A percentile compares a stretch with the other conserved stretches of the same genome.
phyloP scores from a whole-genome alignment of 2,797 vertebrate species.

The Carcharodon carcharias region DNA sequence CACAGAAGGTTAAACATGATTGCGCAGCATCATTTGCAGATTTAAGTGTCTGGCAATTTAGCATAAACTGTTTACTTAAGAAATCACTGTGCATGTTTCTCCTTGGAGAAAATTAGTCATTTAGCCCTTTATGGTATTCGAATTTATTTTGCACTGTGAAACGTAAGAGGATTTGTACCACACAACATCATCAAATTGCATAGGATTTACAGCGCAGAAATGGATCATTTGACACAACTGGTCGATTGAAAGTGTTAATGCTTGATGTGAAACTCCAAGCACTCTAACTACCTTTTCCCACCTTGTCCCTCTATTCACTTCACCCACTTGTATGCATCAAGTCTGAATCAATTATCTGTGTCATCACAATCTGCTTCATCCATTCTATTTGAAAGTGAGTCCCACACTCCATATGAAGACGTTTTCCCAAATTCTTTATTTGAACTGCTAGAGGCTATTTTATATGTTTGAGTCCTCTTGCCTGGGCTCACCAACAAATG shows the following conservation, averaged over 20 bases:
- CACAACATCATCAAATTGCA: background rate
- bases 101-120: constrained; percentile 25
- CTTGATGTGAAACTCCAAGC: background rate
- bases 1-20: constrained; percentile 33
- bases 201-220: background rate
- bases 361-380: background rate
- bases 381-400: background rate
- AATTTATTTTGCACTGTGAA: background rate
- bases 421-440: background rate
- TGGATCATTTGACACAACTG: background rate
- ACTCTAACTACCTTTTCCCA: background rate
- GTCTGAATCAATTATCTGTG: too few relatives aligned
- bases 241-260: background rate
- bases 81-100: constrained; percentile 23
- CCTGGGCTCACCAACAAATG: too few relatives aligned
- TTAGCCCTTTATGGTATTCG: background rate
- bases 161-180: background rate
- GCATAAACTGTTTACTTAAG: constrained; percentile 26
- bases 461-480: background rate
- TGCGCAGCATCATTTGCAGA: constrained; percentile 24
- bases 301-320: background rate
- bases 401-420: background rate
- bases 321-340: background rate
- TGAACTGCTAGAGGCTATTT: background rate
- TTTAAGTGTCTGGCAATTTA: constrained; percentile 22